Conservation (phyloP, 2,888 invertebrate species). For the Polydrusus tereticollis region DNA sequence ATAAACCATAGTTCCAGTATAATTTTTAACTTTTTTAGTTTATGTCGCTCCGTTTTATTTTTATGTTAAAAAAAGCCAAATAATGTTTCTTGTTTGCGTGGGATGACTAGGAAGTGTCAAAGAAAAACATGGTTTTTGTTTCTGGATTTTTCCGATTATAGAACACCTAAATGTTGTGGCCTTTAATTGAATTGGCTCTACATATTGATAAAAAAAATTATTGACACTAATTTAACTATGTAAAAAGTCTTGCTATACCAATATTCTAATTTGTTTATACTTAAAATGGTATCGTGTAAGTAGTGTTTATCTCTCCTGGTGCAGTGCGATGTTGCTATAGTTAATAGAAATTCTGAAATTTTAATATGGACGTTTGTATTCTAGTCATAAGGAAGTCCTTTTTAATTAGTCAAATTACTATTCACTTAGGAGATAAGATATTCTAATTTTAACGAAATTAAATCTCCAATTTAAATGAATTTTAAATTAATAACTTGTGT, state of each 20-base stretch:
- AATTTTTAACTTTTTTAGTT: neutral
- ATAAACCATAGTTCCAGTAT: neutral
- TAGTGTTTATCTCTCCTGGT: neutral
- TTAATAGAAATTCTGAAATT: neutral
- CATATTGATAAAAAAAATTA: neutral
- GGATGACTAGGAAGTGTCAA: slow-evolving; percentile 56
- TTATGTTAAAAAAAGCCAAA: neutral
- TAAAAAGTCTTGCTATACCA: neutral
- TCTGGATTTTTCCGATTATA: slow-evolving; percentile 26
- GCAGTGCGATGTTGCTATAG: neutral
- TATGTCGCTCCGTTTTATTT: neutral
- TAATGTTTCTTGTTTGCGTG: slow-evolving; percentile 54
- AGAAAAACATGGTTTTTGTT: slow-evolving; percentile 50
- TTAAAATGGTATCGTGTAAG: neutral
- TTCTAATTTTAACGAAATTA: neutral
- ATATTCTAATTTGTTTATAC: slow-evolving; percentile 26
- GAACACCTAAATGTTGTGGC: neutral
- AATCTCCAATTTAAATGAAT: too few species aligned
- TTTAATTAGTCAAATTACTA: neutral
- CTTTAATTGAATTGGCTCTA: neutral
- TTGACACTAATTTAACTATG: neutral
- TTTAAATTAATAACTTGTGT: too few species aligned
- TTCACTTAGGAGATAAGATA: neutral
- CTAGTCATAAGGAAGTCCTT: neutral
- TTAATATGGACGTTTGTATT: neutral